A percentile compares a stretch with the other conserved stretches of the same genome.
Conservation (phyloP, 2,113 vertebrate genomes). For the Callocephalon fimbriatum region DNA sequence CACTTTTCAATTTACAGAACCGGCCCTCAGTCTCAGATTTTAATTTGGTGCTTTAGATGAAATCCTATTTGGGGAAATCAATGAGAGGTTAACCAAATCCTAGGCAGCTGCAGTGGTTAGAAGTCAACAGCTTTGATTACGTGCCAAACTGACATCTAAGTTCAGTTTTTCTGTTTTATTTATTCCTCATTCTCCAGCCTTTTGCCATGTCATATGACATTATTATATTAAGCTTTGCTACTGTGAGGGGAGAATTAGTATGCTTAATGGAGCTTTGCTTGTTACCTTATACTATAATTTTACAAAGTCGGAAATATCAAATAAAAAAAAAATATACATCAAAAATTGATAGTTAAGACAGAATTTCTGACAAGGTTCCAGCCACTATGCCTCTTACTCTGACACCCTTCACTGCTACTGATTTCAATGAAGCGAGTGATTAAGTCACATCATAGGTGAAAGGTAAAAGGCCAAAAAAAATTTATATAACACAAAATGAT, state of each 20-base stretch:
- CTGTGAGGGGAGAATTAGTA: background rate
- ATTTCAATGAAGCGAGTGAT: constrained; percentile 43
- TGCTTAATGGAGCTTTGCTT: constrained; percentile 14
- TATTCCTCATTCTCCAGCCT: constrained; percentile 5
- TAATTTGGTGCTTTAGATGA: constrained; percentile 64
- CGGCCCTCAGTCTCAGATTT: constrained; percentile 44
- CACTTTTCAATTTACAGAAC: constrained; percentile 65
- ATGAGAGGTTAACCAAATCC: constrained; percentile 63
- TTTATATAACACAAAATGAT: constrained; percentile 22
- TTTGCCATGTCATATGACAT: background rate
- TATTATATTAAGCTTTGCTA: background rate
- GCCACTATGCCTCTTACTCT: background rate
- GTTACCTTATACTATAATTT: constrained; percentile 37
- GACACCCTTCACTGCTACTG: constrained; percentile 15
- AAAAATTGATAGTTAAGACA: constrained; percentile 8
- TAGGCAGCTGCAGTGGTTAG: constrained; percentile 47
- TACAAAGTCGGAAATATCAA: constrained; percentile 13
- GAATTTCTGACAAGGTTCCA: constrained; percentile 29
- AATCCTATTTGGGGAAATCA: constrained; percentile 69
- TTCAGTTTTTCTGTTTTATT: constrained; percentile 29
- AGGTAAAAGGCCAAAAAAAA: constrained; percentile 25
- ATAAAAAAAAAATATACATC: background rate
- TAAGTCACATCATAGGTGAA: constrained; percentile 23
- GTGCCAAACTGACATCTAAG: constrained; percentile 21
- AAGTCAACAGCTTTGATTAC: constrained; percentile 40